These are phyloP conservation scores for Gymnothorax reevesii DNA, from an alignment of 2,797 vertebrate species.

Conservation along the genomic window DNA sequence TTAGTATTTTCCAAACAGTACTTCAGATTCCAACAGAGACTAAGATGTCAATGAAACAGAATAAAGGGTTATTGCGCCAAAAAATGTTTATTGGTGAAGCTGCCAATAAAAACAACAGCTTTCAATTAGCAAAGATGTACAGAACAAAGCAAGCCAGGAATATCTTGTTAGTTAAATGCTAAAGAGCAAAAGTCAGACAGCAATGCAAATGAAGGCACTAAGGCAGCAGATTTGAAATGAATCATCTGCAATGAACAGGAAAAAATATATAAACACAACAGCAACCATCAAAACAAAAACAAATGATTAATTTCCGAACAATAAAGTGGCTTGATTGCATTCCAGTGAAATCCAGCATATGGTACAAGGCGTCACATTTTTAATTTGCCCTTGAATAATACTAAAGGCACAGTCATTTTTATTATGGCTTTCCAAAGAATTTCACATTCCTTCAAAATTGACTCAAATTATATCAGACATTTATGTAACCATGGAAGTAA, in stretches of 20 bases:
- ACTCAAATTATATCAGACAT: not conserved
- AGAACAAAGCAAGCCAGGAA: conserved; percentile 10
- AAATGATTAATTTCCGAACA: conserved; percentile 21
- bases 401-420: not conserved
- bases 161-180: not conserved
- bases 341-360: conserved; percentile 3
- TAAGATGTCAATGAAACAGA: not conserved
- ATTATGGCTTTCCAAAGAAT: not conserved
- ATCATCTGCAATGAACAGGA: conserved; percentile 2
- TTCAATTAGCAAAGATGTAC: not conserved
- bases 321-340: not conserved
- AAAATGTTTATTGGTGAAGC: conserved; percentile 11
- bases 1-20: not conserved
- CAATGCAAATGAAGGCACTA: conserved; percentile 29
- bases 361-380: not conserved
- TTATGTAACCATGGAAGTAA: not conserved
- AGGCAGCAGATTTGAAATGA: conserved; percentile 16
- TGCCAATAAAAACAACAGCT: conserved; percentile 1
- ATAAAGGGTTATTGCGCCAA: not conserved
- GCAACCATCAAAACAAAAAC: conserved; percentile 1
- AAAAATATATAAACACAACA: not conserved
- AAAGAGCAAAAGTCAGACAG: conserved; percentile 7
- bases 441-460: not conserved
- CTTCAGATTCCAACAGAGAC: not conserved
- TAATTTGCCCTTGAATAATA: not conserved